phyloP scores from a whole-genome alignment of 2,888 invertebrate species.

The Aphidius colemani region DNA sequence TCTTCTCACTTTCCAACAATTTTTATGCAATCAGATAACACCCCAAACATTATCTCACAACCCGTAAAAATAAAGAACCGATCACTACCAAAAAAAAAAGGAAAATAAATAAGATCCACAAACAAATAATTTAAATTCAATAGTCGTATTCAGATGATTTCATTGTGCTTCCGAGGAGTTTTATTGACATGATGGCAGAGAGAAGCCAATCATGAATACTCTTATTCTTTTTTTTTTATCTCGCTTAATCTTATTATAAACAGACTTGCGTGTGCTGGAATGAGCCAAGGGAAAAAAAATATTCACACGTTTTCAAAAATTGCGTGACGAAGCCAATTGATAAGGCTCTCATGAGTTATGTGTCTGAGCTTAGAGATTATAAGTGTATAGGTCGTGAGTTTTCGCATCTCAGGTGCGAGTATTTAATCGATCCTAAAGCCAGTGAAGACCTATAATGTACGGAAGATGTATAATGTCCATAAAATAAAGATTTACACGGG shows the following conservation, averaged over 20 bases:
- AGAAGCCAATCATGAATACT: background rate
- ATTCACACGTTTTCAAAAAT: too few species aligned
- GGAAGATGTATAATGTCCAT: slow-evolving; percentile 39
- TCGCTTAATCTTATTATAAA: too few species aligned
- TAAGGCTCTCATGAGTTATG: too few species aligned
- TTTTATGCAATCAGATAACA: slow-evolving; percentile 13
- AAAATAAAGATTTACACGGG: slow-evolving; percentile 44
- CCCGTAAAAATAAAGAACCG: slow-evolving; percentile 18
- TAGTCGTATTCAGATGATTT: slow-evolving; percentile 5
- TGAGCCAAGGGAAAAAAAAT: too few species aligned
- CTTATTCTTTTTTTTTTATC: background rate
- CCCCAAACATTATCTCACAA: slow-evolving; percentile 11
- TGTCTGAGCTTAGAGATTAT: too few species aligned
- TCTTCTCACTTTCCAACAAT: slow-evolving; percentile 7
- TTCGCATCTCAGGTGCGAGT: too few species aligned
- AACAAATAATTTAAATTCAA: slow-evolving; percentile 27
- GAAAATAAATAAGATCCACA: slow-evolving; percentile 7
- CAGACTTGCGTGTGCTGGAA: too few species aligned
- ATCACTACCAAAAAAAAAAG: slow-evolving; percentile 15
- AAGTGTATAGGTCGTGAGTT: too few species aligned
- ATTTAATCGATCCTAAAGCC: slow-evolving; percentile 24
- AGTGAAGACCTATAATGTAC: too few species aligned
- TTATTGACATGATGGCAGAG: background rate
- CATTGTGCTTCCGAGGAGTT: too few species aligned
- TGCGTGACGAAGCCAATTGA: too few species aligned